A percentile compares a stretch with the other conserved stretches of the same genome.
Evolutionary conservation across 2,113 vertebrate genomes (phyloP).

Genomic region (Henicopernis longicauda): DNA sequence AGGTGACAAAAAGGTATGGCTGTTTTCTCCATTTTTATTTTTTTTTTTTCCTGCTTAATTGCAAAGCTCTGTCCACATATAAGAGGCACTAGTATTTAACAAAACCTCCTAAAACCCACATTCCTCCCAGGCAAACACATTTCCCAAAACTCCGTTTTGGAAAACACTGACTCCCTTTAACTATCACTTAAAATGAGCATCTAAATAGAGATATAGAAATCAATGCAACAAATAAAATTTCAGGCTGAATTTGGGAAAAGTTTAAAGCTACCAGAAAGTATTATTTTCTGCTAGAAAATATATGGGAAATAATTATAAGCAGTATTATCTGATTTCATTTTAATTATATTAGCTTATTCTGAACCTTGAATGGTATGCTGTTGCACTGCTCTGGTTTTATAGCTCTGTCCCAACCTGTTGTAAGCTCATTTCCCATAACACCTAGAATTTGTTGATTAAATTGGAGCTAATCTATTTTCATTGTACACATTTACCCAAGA

Average conservation of each 20-base stretch:
- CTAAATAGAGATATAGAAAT: neutral
- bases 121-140: accelerated
- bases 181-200: neutral
- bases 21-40: neutral
- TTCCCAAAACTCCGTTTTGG: neutral
- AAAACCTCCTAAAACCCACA: neutral
- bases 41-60: neutral
- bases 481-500: conserved; percentile 9
- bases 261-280: neutral
- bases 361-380: neutral
- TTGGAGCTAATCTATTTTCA: conserved; percentile 24
- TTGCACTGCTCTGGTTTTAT: neutral
- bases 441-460: conserved; percentile 27
- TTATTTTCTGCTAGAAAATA: neutral
- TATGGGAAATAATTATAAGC: neutral
- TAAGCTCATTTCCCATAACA: neutral
- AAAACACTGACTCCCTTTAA: neutral
- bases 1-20: neutral
- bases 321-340: neutral
- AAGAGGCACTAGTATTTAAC: neutral
- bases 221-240: neutral
- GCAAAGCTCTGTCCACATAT: neutral
- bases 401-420: neutral
- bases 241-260: neutral
- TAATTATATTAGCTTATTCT: neutral